A percentile compares a stretch with the other conserved stretches of the same genome.
Evolutionary conservation across 2,888 invertebrate genomes (phyloP).

Genomic region (Arrhopalites spinosus): DNA sequence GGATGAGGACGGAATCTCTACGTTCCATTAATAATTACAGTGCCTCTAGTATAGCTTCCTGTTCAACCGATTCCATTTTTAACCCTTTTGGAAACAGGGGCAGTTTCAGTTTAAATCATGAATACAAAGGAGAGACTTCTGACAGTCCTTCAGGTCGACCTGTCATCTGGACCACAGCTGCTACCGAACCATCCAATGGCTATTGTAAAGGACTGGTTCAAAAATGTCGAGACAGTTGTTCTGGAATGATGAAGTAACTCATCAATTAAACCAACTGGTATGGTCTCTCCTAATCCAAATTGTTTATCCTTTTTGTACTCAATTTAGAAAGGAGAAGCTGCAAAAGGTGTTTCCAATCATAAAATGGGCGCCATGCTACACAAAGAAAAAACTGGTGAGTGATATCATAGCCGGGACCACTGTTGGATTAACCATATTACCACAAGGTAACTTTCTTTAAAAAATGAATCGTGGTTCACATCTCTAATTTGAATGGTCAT

Average conservation of each 20-base stretch:
- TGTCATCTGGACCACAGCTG: not conserved
- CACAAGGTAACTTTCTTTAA: too few relatives aligned
- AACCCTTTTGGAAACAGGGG: conserved; percentile 8
- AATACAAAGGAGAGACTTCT: not conserved
- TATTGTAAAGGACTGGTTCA: too few relatives aligned
- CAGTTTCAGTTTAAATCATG: conserved; percentile 18
- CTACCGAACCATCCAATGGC: not conserved
- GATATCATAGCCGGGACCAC: conserved; percentile 52
- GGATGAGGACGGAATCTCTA: conserved; percentile 5
- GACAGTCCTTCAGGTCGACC: not conserved
- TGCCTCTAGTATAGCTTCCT: not conserved
- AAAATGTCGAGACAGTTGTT: too few relatives aligned
- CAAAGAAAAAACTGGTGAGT: conserved; percentile 35
- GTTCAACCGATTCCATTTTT: not conserved
- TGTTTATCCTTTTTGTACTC: too few relatives aligned
- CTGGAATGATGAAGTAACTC: too few relatives aligned
- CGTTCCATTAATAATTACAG: not conserved
- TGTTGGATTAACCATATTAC: conserved; percentile 49
- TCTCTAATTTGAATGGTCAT: not conserved
- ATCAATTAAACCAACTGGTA: too few relatives aligned
- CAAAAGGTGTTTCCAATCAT: conserved; percentile 47
- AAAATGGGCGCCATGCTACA: conserved; percentile 49
- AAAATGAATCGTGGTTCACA: too few relatives aligned
- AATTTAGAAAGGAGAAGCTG: conserved; percentile 37
- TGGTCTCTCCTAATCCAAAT: too few relatives aligned